Evolutionary conservation across 53 echinoderm and acorn worm species (phyloP).

Genomic region (Hippasteria phrygiana): DNA sequence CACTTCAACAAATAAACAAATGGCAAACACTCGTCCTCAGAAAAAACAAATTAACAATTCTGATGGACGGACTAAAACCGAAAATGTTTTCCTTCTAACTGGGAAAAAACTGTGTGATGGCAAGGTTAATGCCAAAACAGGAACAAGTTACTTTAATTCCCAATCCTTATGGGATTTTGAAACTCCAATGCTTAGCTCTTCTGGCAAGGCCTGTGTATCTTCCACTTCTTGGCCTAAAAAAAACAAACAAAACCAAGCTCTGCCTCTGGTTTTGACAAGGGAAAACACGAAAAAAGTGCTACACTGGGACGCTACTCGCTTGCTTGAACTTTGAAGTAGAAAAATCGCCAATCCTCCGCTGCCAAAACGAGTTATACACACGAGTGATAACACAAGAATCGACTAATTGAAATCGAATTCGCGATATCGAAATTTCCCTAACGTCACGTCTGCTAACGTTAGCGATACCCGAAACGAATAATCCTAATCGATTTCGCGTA

Average conservation of each 20-base stretch:
- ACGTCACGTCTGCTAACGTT: conserved; percentile 16
- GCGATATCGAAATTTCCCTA: neutral
- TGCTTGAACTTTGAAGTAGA: too few species aligned
- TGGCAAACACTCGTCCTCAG: neutral
- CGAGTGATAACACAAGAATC: neutral
- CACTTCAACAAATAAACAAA: neutral
- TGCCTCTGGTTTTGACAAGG: neutral
- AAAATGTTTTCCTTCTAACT: neutral
- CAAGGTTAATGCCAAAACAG: neutral
- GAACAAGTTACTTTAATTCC: neutral
- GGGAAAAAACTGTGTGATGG: neutral
- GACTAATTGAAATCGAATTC: conserved; percentile 15
- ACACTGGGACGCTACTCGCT: neutral
- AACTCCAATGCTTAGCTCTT: neutral
- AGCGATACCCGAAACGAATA: neutral
- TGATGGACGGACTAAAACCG: neutral
- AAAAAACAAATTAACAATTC: neutral
- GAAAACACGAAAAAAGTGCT: neutral
- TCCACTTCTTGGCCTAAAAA: neutral
- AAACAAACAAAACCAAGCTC: conserved; percentile 11
- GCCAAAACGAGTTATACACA: neutral
- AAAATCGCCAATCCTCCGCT: neutral
- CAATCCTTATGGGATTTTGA: neutral
- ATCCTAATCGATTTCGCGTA: neutral
- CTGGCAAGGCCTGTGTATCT: neutral